These are phyloP conservation scores for Fissipunctia ypsillon DNA, from an alignment of 2,888 invertebrate genomes.

Conservation along the genomic window DNA sequence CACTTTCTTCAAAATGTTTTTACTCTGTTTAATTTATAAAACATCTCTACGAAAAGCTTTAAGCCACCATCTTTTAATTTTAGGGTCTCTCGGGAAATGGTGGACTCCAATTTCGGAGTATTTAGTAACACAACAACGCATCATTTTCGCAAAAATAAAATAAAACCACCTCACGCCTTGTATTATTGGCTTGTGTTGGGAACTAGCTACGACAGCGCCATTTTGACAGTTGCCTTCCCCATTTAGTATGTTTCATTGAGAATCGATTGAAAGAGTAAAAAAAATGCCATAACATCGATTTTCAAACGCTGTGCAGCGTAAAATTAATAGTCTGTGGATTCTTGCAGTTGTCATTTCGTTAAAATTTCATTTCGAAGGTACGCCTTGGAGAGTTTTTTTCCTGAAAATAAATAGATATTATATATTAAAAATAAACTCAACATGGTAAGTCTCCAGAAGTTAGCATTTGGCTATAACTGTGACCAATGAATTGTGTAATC, in stretches of 20 bases:
- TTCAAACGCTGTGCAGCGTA: constrained; percentile 11
- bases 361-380: constrained; percentile 85
- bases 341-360: constrained; percentile 82
- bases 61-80: no score
- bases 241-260: not conserved
- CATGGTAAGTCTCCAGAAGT: constrained; percentile 80
- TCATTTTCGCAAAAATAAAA: no score
- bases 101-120: no score
- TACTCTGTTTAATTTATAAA: no score
- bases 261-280: constrained; percentile 1
- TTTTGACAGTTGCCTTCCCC: no score
- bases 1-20: no score
- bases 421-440: constrained; percentile 79
- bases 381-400: constrained; percentile 86
- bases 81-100: no score
- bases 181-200: no score
- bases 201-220: no score
- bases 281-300: constrained; percentile 18
- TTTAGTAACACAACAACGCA: no score
- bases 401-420: constrained; percentile 84
- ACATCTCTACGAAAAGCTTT: no score
- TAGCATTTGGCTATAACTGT: constrained; percentile 35
- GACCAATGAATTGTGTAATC: constrained; percentile 54
- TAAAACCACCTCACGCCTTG: no score
- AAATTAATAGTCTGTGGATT: constrained; percentile 64